These are phyloP conservation scores for Centrocercus urophasianus DNA, from an alignment of 2,113 vertebrate genomes.

Conservation along the genomic window DNA sequence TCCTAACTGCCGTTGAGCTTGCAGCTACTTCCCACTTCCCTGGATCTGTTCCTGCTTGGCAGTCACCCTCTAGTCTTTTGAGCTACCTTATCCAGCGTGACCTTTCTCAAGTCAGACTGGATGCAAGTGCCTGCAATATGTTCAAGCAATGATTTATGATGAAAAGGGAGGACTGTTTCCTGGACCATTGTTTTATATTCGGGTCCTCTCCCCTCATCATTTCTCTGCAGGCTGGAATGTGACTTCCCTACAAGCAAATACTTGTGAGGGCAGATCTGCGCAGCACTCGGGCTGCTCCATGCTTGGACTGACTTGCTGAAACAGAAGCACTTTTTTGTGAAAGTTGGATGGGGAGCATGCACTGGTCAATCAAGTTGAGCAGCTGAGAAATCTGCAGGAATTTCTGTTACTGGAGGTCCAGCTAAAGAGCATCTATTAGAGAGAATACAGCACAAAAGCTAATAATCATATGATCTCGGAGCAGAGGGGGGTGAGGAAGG, in stretches of 20 bases:
- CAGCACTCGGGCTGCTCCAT: not conserved
- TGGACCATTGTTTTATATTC: not conserved
- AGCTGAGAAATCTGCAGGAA: constrained; percentile 36
- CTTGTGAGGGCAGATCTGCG: not conserved
- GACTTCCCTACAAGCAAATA: not conserved
- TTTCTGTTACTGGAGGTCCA: not conserved
- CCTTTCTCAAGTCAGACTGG: constrained; percentile 13
- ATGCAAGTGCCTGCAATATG: not conserved
- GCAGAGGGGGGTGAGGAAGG: constrained; percentile 8
- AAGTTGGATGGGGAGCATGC: not conserved
- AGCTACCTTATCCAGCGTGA: constrained; percentile 37
- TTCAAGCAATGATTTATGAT: not conserved
- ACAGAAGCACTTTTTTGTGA: not conserved
- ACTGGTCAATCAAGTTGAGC: not conserved
- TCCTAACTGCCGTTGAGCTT: not conserved
- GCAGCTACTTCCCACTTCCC: not conserved
- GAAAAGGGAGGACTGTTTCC: not conserved
- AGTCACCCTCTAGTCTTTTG: constrained; percentile 16
- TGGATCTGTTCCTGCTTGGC: not conserved
- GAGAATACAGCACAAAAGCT: constrained; percentile 80
- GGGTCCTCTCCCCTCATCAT: not conserved
- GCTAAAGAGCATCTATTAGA: constrained; percentile 77
- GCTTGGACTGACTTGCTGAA: not conserved
- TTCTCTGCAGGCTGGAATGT: not conserved
- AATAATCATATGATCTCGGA: constrained; percentile 71